Base-by-base conservation (phyloP, 2,888 invertebrate genomes). In the Syritta pipiens region DNA sequence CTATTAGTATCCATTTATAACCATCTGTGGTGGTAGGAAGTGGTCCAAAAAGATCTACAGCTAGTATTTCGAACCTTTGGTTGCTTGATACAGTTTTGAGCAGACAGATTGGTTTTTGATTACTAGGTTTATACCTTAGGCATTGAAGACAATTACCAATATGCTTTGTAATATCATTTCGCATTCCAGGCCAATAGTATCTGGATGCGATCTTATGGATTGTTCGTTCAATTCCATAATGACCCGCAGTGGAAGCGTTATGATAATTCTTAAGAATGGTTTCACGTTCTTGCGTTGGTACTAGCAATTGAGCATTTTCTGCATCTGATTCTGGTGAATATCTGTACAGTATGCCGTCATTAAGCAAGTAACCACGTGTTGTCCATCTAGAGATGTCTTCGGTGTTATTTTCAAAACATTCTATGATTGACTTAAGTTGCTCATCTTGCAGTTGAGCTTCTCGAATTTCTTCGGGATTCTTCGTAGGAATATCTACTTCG, bases 1-100 rank as follows among this genome's bases (percentile, higher is more conserved):
- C 72, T 81, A 82, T 12, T 63, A 76, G 20, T 1, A 85, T 81
- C 85, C 85, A 86, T 37, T 32, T 26, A 5, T 37, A 17, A 0
- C 17, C 32, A 17, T 30, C 83, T 6, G n/a, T 22, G 9, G 60
- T 48, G 6, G 17, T 30, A 1, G 37, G 60, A 14, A 60, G 9
- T 19, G 53, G 67, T 20, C 67, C 67, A 46, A 57, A 55, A 12
- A 67, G 28, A 10, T 57, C 57, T 6, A 28, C 48, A 5, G 46
- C 37, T 14, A 67, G 7, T 3, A 48, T 22, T 24, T 57, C 48
- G 19, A 57, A 57, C 3, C 67, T 6, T 35, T 53, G 55, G n/a
- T 37, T 67, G 28, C 40, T 57, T 9, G 55, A 12, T 9, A 35
- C 26, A 5, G 46, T 67, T 46, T 67, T 37, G 0, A 57, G 81